Evolutionary conservation across 2,888 invertebrate genomes (phyloP).

Genomic region (Meiosimyza platycephala): DNA sequence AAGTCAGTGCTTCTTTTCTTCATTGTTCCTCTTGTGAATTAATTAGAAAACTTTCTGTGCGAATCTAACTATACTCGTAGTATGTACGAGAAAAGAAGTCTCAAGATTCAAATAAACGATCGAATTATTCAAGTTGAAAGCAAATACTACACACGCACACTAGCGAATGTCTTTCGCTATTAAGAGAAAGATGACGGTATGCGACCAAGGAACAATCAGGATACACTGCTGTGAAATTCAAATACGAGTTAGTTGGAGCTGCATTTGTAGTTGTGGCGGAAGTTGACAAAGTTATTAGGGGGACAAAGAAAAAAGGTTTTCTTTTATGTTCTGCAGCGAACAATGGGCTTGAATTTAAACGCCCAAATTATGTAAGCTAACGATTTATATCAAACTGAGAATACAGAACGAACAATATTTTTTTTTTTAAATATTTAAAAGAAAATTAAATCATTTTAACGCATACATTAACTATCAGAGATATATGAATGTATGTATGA

Average conservation of each 20-base stretch:
- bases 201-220: not conserved
- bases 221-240: slow-evolving; percentile 1
- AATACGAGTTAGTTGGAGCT: not conserved
- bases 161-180: not conserved
- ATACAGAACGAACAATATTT: no score
- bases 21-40: slow-evolving; percentile 53
- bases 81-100: slow-evolving; percentile 11
- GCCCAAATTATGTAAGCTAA: slow-evolving; percentile 8
- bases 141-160: not conserved
- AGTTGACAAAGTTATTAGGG: slow-evolving; percentile 10
- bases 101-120: slow-evolving; percentile 18
- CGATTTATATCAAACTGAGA: no score
- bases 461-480: no score
- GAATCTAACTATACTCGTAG: no score
- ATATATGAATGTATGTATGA: no score
- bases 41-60: slow-evolving; percentile 57
- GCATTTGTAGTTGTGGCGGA: no score
- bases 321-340: not conserved
- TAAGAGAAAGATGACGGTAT: not conserved
- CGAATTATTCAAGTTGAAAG: not conserved
- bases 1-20: not conserved
- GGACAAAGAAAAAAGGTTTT: not conserved
- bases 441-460: no score
- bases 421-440: no score
- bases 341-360: not conserved